A percentile compares a stretch with the other conserved stretches of the same genome.
These are phyloP conservation scores for Platorchestia sp. DNA, from an alignment of 1,140 invertebrate genomes.

Conservation along the genomic window DNA sequence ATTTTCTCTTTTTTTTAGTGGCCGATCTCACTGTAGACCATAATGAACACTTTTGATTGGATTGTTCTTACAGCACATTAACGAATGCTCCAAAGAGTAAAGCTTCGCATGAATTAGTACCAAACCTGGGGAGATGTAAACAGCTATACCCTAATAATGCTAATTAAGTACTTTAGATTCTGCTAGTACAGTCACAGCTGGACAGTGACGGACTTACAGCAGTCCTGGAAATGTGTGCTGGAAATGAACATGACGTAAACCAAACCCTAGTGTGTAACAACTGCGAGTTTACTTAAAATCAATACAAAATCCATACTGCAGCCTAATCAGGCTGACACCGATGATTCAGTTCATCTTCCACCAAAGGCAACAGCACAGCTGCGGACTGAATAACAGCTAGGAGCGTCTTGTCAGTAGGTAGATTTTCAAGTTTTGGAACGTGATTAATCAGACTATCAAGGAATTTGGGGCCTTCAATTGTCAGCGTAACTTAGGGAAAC, in stretches of 20 bases:
- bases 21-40: no score
- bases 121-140: neutral
- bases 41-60: no score
- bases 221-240: neutral
- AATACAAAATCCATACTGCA: neutral
- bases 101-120: no score
- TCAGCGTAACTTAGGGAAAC: neutral
- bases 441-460: neutral
- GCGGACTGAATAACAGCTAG: neutral
- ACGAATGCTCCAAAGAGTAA: no score
- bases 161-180: no score
- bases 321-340: neutral
- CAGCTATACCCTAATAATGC: no score
- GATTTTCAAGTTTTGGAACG: neutral
- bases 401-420: neutral
- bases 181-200: neutral
- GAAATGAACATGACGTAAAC: neutral
- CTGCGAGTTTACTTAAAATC: neutral
- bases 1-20: no score
- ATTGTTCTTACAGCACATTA: no score
- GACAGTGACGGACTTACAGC: neutral
- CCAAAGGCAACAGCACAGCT: neutral
- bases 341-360: neutral
- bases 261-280: neutral
- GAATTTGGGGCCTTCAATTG: neutral